Evolutionary conservation across 2,888 invertebrate genomes (phyloP), one percentile per base, ranked within the genome.

Genomic region (Cephus rjabovi): DNA sequence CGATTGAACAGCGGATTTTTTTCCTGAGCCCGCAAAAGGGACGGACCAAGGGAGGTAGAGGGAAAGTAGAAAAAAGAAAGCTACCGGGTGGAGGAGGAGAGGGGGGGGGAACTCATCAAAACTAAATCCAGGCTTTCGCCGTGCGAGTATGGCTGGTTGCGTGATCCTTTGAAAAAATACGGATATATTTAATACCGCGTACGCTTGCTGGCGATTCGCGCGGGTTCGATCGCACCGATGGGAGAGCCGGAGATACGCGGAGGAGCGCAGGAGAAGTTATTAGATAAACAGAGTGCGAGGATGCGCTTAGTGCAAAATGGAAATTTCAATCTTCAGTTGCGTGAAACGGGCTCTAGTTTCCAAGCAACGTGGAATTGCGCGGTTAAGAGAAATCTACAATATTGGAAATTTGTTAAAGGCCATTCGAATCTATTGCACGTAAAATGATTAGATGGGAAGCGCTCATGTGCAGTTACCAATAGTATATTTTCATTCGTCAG

Each of bases 81-180:
- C 31, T 31, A 31, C 33, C 3, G 30, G 30, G 30, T 4, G 1
- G 70, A 4, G 12, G 30, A 9, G 69, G n/a, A 1, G 34, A 9
- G 34, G 34, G 34, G 34, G 34, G 11, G 12, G 70, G 31, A 71
- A 71, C 33, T 89, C 89, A 89, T 89, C 89, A 89, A 88, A 89
- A 89, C 84, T 85, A 89, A 89, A 89, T 89, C 89, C 89, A 82
- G 87, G 85, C 86, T 88, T 86, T 86, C 79, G 82, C 76, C 12
- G n/a, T 56, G 56, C 56, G 31, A 12, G 74, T 82, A 79, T 69
- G 73, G 12, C 69, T 71, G 75, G 76, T 75, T 81, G 77, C 81
- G 71, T 31, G 33, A 88, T 88, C 89, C 87, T 85, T 87, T 86
- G 86, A 86, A 89, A 89, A 89, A 88, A 89, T 88, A 89, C 85